Evolutionary conservation across 2,888 invertebrate species (phyloP), one percentile per base, ranked within the genome.

Genomic region (Graphium colonna): DNA sequence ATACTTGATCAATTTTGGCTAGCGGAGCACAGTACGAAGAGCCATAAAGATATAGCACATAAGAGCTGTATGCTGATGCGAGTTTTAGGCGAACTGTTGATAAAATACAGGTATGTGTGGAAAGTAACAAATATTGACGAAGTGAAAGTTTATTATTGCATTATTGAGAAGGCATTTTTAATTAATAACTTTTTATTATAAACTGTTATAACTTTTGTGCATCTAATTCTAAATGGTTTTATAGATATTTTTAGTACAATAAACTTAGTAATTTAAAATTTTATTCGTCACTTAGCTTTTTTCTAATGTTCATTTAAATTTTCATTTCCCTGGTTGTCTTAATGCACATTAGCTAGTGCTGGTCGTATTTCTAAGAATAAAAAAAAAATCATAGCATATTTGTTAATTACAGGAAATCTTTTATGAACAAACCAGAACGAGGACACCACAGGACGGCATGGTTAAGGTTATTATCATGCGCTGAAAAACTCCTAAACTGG

Each of bases 1-100:
- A 75, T 94, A 0, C 82, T 76, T 64, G 88, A 90, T 15, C 71
- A 75, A 33, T 90, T 93, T 57, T 94, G 93, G 93, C 73, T 79
- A 33, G 56, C 65, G 7, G 81, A 88, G 26, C 84, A 87, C 49
- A 73, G 68, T 36, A 79, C 82, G 42, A 83, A 87, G 65, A 81
- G 79, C 1, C 77, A 86, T 49, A 73, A 86, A 56, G 87, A 90
- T 46, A 81, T 91, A 52, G 77, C 90, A 12, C 90, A 90, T 56
- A 90, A 90, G 63, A 82, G 91, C 41, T 90, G 90, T 60, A 89
- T 90, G 75, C 74, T 86, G 7, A 87, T 93, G 73, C 79, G 91
- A n/a, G 75, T 91, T 59, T 70, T 92, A 56, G 93, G 92, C 10
- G 92, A 92, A 55, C 72, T 91, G 38, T 63, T 92, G 36, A 82